Evolutionary conservation across 2,888 invertebrate species (phyloP).

Genomic region (Yponomeuta evonymella): DNA sequence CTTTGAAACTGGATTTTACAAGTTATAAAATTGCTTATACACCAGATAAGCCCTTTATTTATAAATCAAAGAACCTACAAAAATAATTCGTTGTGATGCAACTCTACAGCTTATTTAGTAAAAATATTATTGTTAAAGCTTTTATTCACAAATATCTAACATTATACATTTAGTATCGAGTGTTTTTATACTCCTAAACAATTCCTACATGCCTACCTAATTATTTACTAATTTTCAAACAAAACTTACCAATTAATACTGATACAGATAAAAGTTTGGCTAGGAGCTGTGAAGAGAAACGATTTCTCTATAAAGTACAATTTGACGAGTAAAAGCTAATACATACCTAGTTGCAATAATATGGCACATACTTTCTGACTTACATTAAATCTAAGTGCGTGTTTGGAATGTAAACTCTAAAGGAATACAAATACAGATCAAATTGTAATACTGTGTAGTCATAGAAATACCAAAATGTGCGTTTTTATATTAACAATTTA

Average conservation of each 20-base stretch:
- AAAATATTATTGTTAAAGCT: slow-evolving; percentile 6
- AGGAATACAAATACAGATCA: not conserved
- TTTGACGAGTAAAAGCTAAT: not conserved
- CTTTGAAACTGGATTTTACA: not conserved
- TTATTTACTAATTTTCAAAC: not conserved
- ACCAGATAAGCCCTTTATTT: too few species aligned
- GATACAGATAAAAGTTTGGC: slow-evolving; percentile 11
- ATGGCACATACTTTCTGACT: not conserved
- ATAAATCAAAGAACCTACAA: not conserved
- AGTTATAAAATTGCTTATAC: not conserved
- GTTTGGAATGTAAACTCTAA: not conserved
- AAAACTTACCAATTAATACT: slow-evolving; percentile 11
- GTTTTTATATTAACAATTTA: not conserved
- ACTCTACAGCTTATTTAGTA: slow-evolving; percentile 1
- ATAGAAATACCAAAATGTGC: not conserved
- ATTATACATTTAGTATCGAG: not conserved
- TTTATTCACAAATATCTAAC: slow-evolving; percentile 6
- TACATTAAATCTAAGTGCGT: not conserved
- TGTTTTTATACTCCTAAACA: not conserved
- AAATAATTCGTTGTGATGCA: slow-evolving; percentile 10
- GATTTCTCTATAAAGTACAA: not conserved
- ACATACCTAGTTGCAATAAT: not conserved
- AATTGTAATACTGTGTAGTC: not conserved
- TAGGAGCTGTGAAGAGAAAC: not conserved
- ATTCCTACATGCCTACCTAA: not conserved